Evolutionary conservation across 2,113 vertebrate genomes (phyloP).

Genomic region (Epinephelus moara): DNA sequence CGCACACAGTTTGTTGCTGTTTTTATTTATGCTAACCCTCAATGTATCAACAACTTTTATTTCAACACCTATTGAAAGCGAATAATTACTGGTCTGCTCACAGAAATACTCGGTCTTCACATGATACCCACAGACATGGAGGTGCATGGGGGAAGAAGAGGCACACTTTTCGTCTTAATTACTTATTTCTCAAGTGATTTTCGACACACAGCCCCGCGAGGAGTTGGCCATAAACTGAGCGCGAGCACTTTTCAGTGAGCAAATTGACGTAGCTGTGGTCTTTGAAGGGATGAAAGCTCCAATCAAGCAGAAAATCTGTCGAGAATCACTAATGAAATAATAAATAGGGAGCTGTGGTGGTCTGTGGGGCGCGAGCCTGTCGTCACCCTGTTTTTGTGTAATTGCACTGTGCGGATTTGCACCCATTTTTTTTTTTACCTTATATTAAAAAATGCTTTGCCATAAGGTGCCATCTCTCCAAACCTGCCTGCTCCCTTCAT

Average conservation of each 20-base stretch:
- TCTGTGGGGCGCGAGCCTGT: conserved; percentile 10
- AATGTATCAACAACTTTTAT: conserved; percentile 55
- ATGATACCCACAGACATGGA: neutral
- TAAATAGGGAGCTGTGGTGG: conserved; percentile 20
- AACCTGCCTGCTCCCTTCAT: conserved; percentile 32
- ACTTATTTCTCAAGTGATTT: conserved; percentile 40
- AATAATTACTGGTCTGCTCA: neutral
- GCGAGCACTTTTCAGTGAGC: conserved; percentile 42
- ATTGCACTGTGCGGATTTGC: conserved; percentile 25
- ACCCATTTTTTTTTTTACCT: neutral
- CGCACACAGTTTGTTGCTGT: conserved; percentile 61
- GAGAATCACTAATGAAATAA: conserved; percentile 38
- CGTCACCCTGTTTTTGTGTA: neutral
- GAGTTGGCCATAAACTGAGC: conserved; percentile 6
- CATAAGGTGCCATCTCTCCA: neutral
- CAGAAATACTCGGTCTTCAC: neutral
- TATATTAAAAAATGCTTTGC: conserved; percentile 13
- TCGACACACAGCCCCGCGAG: conserved; percentile 4
- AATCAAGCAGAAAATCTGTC: conserved; percentile 54
- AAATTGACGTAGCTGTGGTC: conserved; percentile 17
- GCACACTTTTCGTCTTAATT: neutral
- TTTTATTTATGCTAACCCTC: conserved; percentile 27
- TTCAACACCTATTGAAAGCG: neutral
- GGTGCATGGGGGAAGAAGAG: neutral
- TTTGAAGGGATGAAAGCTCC: conserved; percentile 35